phyloP scores from a whole-genome alignment of 2,113 vertebrate genomes.

The Hypomesus transpacificus region DNA sequence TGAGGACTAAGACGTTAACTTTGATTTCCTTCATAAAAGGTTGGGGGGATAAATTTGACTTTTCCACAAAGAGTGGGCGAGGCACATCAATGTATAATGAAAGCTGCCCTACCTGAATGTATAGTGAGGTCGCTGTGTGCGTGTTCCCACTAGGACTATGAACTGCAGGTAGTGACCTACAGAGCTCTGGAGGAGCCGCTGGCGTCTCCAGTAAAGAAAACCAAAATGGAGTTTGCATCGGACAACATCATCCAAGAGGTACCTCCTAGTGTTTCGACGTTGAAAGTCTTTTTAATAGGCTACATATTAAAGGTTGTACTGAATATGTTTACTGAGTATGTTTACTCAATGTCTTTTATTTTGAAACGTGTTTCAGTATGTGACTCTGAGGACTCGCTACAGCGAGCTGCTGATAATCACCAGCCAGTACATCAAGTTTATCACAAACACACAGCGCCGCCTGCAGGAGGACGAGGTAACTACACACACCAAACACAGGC shows the following conservation, averaged over 20 bases:
- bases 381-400: conserved; percentile 87
- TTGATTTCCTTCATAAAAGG: too few relatives aligned
- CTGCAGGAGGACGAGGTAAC: conserved; percentile 90
- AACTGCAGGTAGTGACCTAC: conserved; percentile 87
- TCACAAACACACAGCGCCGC: conserved; percentile 80
- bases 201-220: conserved; percentile 87
- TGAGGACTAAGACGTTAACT: too few relatives aligned
- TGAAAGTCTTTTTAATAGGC: background rate
- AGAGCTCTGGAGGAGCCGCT: conserved; percentile 87
- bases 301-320: background rate
- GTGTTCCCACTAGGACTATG: too few relatives aligned
- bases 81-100: too few relatives aligned
- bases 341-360: background rate
- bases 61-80: too few relatives aligned
- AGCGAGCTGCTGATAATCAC: conserved; percentile 90
- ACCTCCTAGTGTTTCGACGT: conserved; percentile 6
- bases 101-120: too few relatives aligned
- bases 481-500: background rate
- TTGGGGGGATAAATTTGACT: too few relatives aligned
- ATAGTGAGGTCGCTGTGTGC: too few relatives aligned
- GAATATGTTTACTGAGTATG: background rate
- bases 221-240: conserved; percentile 85
- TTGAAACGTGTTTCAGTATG: conserved; percentile 74
- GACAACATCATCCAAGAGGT: conserved; percentile 95
- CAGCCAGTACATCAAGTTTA: conserved; percentile 91